Conservation (phyloP, 2,888 invertebrate genomes). For the Drosophila kambysellisi region DNA sequence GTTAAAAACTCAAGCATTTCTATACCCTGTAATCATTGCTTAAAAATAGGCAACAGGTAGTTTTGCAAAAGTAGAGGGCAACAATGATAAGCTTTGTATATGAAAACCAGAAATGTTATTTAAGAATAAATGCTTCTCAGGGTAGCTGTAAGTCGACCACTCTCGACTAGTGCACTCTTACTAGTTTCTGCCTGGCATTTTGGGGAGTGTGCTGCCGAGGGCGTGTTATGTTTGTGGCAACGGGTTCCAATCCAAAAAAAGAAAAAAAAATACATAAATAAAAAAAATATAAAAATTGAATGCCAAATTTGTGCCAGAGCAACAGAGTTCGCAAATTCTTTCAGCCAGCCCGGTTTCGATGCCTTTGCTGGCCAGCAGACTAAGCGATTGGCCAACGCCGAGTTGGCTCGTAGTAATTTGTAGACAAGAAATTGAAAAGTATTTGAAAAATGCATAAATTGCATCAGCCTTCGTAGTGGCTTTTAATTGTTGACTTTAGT, state of each 20-base stretch:
- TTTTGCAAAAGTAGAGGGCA: background rate
- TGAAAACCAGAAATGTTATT: background rate
- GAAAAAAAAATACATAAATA: background rate
- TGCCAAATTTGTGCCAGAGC: slow-evolving; percentile 54
- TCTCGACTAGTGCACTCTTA: background rate
- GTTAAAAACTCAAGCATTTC: slow-evolving; percentile 37
- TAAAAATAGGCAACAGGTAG: background rate
- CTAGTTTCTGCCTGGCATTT: slow-evolving; percentile 46
- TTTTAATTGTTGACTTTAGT: slow-evolving; percentile 77
- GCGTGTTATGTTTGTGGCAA: slow-evolving; percentile 41
- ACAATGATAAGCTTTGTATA: background rate
- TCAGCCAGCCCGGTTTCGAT: slow-evolving; percentile 8
- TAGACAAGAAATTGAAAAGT: slow-evolving; percentile 62
- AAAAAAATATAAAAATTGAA: slow-evolving; percentile 43
- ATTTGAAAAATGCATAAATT: slow-evolving; percentile 78
- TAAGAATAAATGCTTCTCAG: background rate
- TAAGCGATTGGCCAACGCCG: slow-evolving; percentile 49
- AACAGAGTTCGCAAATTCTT: slow-evolving; percentile 44
- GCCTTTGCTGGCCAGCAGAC: slow-evolving; percentile 2
- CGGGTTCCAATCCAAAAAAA: slow-evolving; percentile 31
- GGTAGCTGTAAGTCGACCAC: background rate
- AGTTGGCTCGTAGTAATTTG: slow-evolving; percentile 58
- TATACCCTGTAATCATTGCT: background rate
- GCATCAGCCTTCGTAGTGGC: slow-evolving; percentile 66
- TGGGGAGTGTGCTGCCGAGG: slow-evolving; percentile 54